Evolutionary conservation across 2,797 vertebrate genomes (phyloP), one percentile per base, ranked within the genome.

Genomic region (Nannoperca obscura): DNA sequence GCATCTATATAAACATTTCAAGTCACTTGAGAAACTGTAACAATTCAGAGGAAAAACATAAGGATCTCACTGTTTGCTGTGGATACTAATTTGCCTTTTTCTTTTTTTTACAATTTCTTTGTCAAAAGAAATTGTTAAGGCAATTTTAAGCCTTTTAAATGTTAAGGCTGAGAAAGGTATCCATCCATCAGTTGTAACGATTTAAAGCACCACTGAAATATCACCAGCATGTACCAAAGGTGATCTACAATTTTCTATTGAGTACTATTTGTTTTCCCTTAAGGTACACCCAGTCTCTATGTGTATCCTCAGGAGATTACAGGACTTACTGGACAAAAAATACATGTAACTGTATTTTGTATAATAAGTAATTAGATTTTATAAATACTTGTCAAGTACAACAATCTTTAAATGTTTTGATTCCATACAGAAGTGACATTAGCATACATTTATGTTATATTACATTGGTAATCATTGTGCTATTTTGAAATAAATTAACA

Each of bases 301-400:
- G 87, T 88, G 78, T 2, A 6, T 42, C 0, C 38, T 10, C 86
- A 88, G 76, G 5, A 60, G 5, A 27, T 81, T 36, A 49, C 2
- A 40, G 85, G 63, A 40, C 76, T 42, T 0, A 5, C 1, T 14
- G 76, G 67, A 58, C 32, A 14, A 0, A 15, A 0, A 0, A 10
- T 57, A 27, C 6, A 27, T 52, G 13, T 52, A 52, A 52, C 2
- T 52, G 47, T 49, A 0, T 22, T 53, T 14, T 27, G 50, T 53
- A 55, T 1, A 10, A 8, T 32, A 55, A n/a, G 20, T 59, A 3
- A 38, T 59, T 59, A n/a, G 8, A 59, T 38, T n/a, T 7, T 4
- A n/a, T 71, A 22, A 69, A 20, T 2, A 72, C 70, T 1, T 86
- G 60, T 52, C 0, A n/a, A 30, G 13, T 14, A n/a, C 19, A 38